These are phyloP conservation scores for Carassius carassius DNA, from an alignment of 2,113 vertebrate species.

Conservation along the genomic window DNA sequence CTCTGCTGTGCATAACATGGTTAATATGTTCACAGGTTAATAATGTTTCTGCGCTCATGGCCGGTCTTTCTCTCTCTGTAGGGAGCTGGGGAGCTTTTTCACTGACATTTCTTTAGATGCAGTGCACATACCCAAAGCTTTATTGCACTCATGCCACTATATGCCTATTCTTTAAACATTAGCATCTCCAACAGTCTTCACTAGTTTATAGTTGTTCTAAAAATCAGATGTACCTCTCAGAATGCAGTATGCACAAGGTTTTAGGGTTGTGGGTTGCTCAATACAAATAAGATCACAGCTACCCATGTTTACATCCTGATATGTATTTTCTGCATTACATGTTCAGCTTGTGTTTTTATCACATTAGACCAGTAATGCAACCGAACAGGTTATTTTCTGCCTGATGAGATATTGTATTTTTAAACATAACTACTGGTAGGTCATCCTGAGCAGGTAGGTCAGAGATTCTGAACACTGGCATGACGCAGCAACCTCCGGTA, in stretches of 20 bases:
- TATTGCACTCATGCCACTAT: background rate
- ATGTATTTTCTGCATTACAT: background rate
- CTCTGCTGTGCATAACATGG: constrained; percentile 38
- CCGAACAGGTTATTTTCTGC: constrained; percentile 24
- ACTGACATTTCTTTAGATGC: background rate
- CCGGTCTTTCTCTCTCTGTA: background rate
- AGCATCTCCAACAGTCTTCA: background rate
- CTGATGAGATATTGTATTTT: constrained; percentile 1
- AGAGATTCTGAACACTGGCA: constrained; percentile 1
- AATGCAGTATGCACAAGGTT: background rate
- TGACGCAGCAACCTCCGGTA: constrained; percentile 29
- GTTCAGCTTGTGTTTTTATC: background rate
- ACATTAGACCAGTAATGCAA: background rate
- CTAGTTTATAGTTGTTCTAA: no score
- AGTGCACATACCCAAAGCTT: background rate
- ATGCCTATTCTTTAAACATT: background rate
- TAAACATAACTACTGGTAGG: background rate
- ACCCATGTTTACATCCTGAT: background rate
- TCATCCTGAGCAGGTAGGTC: constrained; percentile 11
- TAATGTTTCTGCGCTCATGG: no score
- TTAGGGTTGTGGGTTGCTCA: background rate
- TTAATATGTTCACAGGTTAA: constrained; percentile 11
- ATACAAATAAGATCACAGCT: background rate
- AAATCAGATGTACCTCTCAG: no score
- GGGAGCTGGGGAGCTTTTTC: background rate